phyloP scores from a whole-genome alignment of 2,888 invertebrate species.

The Acrocyrtus sp. region DNA sequence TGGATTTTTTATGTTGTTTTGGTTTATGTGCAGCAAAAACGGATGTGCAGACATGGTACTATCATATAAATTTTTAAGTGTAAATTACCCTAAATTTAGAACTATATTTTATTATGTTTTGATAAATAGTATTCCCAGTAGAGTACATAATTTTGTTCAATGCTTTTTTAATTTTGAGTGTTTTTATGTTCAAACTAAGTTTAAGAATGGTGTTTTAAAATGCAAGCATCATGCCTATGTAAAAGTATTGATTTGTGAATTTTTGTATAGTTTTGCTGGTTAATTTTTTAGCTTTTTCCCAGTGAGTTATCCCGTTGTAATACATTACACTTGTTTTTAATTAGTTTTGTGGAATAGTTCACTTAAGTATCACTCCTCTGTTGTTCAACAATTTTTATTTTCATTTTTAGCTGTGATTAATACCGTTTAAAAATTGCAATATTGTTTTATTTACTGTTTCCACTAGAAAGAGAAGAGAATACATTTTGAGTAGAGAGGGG shows the following conservation, averaged over 20 bases:
- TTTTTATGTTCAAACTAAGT: not conserved
- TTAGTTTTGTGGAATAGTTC: not conserved
- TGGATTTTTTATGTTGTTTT: not conserved
- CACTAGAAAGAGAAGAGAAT: too few relatives aligned
- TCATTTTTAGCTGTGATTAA: constrained; percentile 21
- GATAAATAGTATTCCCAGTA: not conserved
- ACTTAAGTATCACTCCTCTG: constrained; percentile 7
- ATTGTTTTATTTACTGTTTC: too few relatives aligned
- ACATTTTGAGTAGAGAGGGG: too few relatives aligned
- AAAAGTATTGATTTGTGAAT: constrained; percentile 39
- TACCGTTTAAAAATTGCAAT: too few relatives aligned
- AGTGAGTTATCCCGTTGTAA: not conserved
- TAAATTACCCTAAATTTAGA: not conserved
- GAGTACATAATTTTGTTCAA: not conserved
- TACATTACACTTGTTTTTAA: not conserved
- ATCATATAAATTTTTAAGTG: too few relatives aligned
- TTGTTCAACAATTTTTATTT: constrained; percentile 6
- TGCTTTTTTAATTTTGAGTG: not conserved
- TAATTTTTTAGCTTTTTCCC: not conserved
- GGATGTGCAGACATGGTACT: too few relatives aligned
- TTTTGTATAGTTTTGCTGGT: constrained; percentile 18
- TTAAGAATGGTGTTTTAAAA: not conserved
- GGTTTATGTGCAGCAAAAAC: not conserved
- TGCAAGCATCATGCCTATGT: constrained; percentile 33
- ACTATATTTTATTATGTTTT: not conserved